Evolutionary conservation across 2,888 invertebrate species (phyloP).

Genomic region (Litoditis marina): DNA sequence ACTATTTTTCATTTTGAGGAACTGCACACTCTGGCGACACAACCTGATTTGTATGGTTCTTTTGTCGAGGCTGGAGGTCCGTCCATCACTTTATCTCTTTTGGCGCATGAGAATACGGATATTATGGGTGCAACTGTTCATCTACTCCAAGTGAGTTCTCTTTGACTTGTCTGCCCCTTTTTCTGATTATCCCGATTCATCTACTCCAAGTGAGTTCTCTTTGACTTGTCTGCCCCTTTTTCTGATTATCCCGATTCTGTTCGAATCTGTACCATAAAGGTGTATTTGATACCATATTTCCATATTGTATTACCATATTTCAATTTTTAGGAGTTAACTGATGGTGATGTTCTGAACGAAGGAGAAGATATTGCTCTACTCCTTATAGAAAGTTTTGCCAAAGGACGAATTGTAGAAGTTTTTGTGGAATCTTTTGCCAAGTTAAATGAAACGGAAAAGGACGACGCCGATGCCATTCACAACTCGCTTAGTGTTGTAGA

Average conservation of each 20-base stretch:
- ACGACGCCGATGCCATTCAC: constrained; percentile 79
- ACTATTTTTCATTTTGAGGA: constrained; percentile 70
- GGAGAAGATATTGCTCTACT: constrained; percentile 71
- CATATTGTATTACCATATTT: not conserved
- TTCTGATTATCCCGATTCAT: not conserved
- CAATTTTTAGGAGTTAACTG: constrained; percentile 78
- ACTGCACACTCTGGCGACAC: constrained; percentile 87
- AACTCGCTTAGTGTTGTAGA: constrained; percentile 88
- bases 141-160: constrained; percentile 64
- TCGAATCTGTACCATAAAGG: too few relatives aligned
- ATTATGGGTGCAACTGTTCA: constrained; percentile 78
- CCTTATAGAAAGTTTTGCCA: constrained; percentile 81
- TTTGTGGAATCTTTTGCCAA: constrained; percentile 71
- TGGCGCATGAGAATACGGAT: constrained; percentile 94
- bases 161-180: not conserved
- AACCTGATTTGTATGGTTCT: constrained; percentile 87
- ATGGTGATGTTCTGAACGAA: constrained; percentile 80
- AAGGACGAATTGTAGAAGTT: constrained; percentile 83
- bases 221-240: not conserved
- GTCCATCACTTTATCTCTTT: constrained; percentile 82
- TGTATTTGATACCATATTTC: too few relatives aligned
- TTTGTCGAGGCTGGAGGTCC: constrained; percentile 82
- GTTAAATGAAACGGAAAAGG: constrained; percentile 82
- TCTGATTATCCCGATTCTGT: not conserved
- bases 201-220: not conserved